phyloP scores from a whole-genome alignment of 2,113 vertebrate genomes.

The human region DNA sequence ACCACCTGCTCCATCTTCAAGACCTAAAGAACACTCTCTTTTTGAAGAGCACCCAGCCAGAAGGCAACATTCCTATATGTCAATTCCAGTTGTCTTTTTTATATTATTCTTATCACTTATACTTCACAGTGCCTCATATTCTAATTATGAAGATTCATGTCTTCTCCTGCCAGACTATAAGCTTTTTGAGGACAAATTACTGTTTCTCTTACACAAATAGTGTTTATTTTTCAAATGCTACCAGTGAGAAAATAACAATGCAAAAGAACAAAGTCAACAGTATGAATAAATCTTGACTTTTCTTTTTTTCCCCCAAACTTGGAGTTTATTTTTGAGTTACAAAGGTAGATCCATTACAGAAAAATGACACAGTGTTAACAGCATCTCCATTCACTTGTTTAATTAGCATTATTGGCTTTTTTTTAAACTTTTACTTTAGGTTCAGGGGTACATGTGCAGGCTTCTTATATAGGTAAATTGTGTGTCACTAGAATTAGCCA shows the following conservation, averaged over 20 bases:
- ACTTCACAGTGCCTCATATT: background rate
- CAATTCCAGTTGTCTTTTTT: background rate
- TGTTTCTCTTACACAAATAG: background rate
- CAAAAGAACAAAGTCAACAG: background rate
- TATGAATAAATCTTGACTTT: background rate
- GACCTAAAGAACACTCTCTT: background rate
- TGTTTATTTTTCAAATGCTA: background rate
- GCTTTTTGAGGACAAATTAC: background rate
- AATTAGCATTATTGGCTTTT: background rate
- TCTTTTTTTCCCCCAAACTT: background rate
- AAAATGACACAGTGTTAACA: slow-evolving; percentile 33
- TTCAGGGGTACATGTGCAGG: too few relatives aligned
- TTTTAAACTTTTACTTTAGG: too few relatives aligned
- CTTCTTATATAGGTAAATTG: too few relatives aligned
- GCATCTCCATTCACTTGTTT: background rate
- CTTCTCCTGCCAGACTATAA: background rate
- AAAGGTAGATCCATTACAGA: slow-evolving; percentile 32
- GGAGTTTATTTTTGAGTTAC: slow-evolving; percentile 47
- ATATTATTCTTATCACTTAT: background rate
- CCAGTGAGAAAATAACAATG: background rate
- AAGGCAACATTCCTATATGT: background rate
- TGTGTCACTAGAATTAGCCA: background rate
- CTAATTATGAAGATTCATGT: background rate
- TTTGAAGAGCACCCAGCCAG: background rate
- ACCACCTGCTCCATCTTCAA: background rate